Base-by-base conservation (phyloP, 2,797 vertebrate genomes). In the Chromis chromis region DNA sequence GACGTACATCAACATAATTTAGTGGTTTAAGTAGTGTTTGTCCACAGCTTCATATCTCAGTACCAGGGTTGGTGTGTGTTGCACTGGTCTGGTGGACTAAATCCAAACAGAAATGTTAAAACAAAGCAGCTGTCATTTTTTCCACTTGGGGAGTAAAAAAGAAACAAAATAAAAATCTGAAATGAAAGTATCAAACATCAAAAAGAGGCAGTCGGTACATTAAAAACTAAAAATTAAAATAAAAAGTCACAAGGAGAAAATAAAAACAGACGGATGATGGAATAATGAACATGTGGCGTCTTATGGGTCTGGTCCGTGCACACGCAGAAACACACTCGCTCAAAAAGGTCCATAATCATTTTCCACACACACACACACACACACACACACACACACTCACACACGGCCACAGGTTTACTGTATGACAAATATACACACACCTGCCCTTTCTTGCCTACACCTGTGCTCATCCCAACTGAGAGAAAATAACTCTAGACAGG, bases 401-500 rank as follows among this genome's bases (percentile, higher is more conserved):
- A 77, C 83, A 82, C 76, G n/a, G 75, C 80, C 79, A 91, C 86
- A 89, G 79, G 80, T 89, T 87, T 55, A 79, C 60, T 73, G 61
- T 85, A 86, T 86, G 70, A 86, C 78, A 89, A 81, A 88, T 84
- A 89, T 84, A 90, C 88, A 91, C 88, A 88, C 74, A 72, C 82
- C 77, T 76, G 68, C 76, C 73, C 71, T 78, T 84, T 82, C 89
- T 66, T 61, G 65, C 76, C 60, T 42, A 40, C 67, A 62, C 65
- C 83, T 81, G 81, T 85, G 84, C 81, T 88, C 78, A 46, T 82
- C 70, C 86, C 79, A 87, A 87, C 65, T 49, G 25, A 88, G 80
- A 82, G 73, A 86, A 89, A 89, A 88, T 88, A 84, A 85, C 77
- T 88, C 82, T 86, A 89, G 76, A 89, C 85, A 90, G 79, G 88